phyloP scores from a whole-genome alignment of 2,888 invertebrate genomes.

The Agriopis marginaria region DNA sequence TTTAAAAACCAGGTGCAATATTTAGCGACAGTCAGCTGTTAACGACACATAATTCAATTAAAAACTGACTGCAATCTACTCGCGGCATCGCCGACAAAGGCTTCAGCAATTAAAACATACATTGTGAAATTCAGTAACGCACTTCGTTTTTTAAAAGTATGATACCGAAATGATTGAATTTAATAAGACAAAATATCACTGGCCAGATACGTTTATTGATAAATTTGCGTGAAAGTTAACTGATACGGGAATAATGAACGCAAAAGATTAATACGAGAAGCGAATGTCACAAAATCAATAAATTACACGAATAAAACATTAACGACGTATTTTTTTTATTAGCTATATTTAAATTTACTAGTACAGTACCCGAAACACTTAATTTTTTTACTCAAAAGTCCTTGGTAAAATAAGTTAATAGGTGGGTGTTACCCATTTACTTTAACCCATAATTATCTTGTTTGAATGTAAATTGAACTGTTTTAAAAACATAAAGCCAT shows the following conservation, averaged over 20 bases:
- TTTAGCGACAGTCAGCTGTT: constrained; percentile 51
- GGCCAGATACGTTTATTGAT: constrained; percentile 27
- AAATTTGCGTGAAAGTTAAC: constrained; percentile 24
- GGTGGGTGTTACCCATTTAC: constrained; percentile 33
- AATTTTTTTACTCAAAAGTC: constrained; percentile 16
- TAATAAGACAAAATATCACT: constrained; percentile 46
- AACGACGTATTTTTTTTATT: not conserved
- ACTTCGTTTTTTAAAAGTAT: constrained; percentile 44
- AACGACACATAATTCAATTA: constrained; percentile 62
- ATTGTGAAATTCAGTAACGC: constrained; percentile 62
- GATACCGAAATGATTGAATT: constrained; percentile 50
- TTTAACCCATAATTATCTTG: constrained; percentile 42
- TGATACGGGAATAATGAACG: constrained; percentile 9
- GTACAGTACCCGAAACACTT: not conserved
- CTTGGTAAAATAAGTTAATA: constrained; percentile 9
- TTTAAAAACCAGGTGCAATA: constrained; percentile 45
- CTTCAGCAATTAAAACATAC: constrained; percentile 62
- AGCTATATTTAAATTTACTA: not conserved
- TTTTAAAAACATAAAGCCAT: constrained; percentile 19
- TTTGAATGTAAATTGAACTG: constrained; percentile 41
- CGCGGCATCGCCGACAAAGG: constrained; percentile 60
- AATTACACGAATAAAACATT: not conserved
- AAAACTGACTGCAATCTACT: constrained; percentile 55
- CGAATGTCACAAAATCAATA: constrained; percentile 1
- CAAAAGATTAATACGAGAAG: not conserved